Evolutionary conservation across 2,113 vertebrate genomes (phyloP).

Genomic region (Gavialis gangeticus): DNA sequence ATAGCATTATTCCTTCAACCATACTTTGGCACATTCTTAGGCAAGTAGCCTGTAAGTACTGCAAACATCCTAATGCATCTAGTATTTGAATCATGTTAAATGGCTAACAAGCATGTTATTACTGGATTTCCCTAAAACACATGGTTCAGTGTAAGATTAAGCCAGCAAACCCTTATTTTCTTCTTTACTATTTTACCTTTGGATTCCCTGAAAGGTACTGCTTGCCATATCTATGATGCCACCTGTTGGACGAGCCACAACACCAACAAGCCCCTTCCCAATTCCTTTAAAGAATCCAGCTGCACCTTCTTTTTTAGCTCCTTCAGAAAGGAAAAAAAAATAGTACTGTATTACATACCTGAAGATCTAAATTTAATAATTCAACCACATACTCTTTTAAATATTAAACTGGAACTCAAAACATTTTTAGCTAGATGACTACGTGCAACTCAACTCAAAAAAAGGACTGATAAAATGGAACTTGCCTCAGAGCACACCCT

Average conservation of each 20-base stretch:
- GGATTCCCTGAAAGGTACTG: slow-evolving; percentile 98
- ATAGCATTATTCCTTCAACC: fast-evolving
- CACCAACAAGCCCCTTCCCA: slow-evolving; percentile 95
- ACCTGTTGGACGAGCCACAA: slow-evolving; percentile 92
- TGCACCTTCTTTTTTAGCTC: slow-evolving; percentile 95
- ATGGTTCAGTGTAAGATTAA: fast-evolving
- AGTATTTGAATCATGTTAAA: not conserved
- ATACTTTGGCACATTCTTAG: not conserved
- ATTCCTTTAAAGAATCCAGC: slow-evolving; percentile 98
- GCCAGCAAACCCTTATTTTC: not conserved
- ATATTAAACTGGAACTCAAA: not conserved
- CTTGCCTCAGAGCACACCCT: not conserved
- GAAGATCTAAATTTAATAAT: not conserved
- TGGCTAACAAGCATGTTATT: not conserved
- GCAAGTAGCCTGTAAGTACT: not conserved
- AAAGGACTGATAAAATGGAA: not conserved
- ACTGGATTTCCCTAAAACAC: not conserved
- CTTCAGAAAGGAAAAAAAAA: slow-evolving; percentile 71
- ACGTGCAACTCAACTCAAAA: fast-evolving
- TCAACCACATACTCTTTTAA: not conserved
- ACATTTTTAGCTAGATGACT: not conserved
- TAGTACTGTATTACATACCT: not conserved
- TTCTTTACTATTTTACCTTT: slow-evolving; percentile 83
- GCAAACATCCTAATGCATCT: too few relatives aligned
- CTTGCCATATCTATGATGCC: slow-evolving; percentile 98